Conservation (phyloP, 2,888 invertebrate genomes). For the Magallana nippona region DNA sequence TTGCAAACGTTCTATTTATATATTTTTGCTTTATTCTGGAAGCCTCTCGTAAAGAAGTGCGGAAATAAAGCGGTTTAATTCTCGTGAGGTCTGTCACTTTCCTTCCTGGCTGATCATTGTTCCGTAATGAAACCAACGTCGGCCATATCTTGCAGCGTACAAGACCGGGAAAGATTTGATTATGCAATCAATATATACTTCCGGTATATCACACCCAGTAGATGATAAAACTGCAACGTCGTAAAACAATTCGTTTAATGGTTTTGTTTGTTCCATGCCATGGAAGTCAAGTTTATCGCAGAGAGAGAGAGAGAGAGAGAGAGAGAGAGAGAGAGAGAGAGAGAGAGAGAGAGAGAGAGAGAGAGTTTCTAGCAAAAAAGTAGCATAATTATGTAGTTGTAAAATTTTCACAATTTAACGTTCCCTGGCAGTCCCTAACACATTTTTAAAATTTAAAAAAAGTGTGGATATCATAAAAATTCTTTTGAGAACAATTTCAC, state of each 20-base stretch:
- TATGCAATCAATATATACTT: background rate
- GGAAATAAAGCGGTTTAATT: background rate
- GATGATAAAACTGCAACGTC: background rate
- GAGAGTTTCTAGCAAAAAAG: too few species aligned
- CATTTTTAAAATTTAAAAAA: too few species aligned
- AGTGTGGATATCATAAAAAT: too few species aligned
- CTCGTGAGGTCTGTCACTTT: background rate
- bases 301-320: too few species aligned
- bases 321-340: too few species aligned
- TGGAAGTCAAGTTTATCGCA: background rate
- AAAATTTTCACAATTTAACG: too few species aligned
- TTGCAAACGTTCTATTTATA: background rate
- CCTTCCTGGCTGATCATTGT: background rate
- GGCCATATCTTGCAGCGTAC: background rate
- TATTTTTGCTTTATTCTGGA: background rate
- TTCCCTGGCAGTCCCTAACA: too few species aligned
- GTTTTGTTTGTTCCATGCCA: background rate
- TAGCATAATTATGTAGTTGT: too few species aligned
- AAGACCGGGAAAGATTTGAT: background rate
- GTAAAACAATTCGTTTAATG: background rate
- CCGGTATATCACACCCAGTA: background rate
- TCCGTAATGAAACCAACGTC: background rate
- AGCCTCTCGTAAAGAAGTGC: background rate
- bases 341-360: too few species aligned
- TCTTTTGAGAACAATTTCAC: too few species aligned